Evolutionary conservation across 2,888 invertebrate species (phyloP), one percentile per base, ranked within the genome.

Genomic region (Neoascia interrupta): DNA sequence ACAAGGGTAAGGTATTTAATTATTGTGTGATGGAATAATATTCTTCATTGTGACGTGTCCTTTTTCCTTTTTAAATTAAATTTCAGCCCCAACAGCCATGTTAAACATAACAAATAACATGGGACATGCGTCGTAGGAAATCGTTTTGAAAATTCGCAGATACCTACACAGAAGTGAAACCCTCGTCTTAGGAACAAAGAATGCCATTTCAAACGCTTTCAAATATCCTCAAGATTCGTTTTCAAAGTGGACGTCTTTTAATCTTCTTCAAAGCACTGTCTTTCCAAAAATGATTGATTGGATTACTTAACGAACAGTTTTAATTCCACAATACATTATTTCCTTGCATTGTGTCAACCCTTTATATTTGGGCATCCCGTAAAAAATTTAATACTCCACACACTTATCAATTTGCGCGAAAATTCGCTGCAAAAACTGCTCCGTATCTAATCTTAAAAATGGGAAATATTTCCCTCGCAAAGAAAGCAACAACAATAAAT

Each of bases 381-480:
- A 11, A 15, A 11, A 11, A 39, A 18, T 51, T 18, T 34, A 23
- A 37, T 37, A 61, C 18, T 47, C 37, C 49, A 21, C 13, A 3
- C 36, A 6, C 19, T 13, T 10, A 5, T 10, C 28, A 39, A 63
- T 37, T 63, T 31, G 10, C 49, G 36, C 19, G n/a, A 16, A 26
- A 28, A 37, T 8, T 18, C 3, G 2, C 51, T 13, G n/a, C 8
- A 6, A 31, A 68, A 60, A 61, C 43, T 61, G 61, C 37, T 31
- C 58, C 58, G 61, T n/a, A n/a, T 79, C 68, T 79, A 68, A 79
- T 79, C 60, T 51, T 56, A 37, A 45, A 69, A 79, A 61, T 60
- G 49, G 60, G 56, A 66, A 73, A 61, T 51, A 73, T 73, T 73
- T 73, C 60, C 43, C 66, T 61, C n/a, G 47, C 73, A 56, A 73